Evolutionary conservation across 1,140 invertebrate genomes (phyloP), one percentile per base, ranked within the genome.

Genomic region (Aphidius gifuensis): DNA sequence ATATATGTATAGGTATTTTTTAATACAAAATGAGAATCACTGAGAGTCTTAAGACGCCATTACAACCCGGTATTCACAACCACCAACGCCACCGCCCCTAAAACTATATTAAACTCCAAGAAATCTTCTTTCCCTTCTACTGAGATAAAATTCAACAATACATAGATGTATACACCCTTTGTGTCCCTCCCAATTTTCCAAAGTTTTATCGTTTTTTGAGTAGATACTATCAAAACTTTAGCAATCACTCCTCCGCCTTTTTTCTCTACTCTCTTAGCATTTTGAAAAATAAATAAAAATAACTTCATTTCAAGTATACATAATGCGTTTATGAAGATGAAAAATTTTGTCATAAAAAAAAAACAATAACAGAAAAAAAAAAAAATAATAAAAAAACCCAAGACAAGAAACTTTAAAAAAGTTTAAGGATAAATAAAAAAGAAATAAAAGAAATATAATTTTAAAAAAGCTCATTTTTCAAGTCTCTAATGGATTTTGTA

Each of bases 71-170:
- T 50, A 66, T 50, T 38, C 44, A 51, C 61, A 44, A 63, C 74
- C 71, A 71, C 70, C 74, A 71, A 46, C 49, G 74, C 75, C 76
- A 72, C 75, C 78, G 74, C 78, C 77, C 78, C 76, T 79, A 78
- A 80, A 80, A 80, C 76, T 78, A 77, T 79, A 80, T 80, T 80
- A 78, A 80, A 80, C 78, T 80, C 77, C 64, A 68, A 73, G 70
- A 79, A 80, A 80, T 77, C 77, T 79, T 79, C 73, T 66, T 66
- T 71, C 64, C 65, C 62, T 64, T 64, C 64, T 40, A 69, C 75
- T 3, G n/a, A 23, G 11, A 32, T 77, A 71, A 73, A 69, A 68
- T 69, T 71, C 62, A 53, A 62, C 64, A 54, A 61, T 64, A 62
- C 50, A 47, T 49, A 32, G 43, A 47, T 48, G 21, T 16, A 49